Base-by-base conservation (phyloP, 1,140 invertebrate species). In the Psilanteris sp. region DNA sequence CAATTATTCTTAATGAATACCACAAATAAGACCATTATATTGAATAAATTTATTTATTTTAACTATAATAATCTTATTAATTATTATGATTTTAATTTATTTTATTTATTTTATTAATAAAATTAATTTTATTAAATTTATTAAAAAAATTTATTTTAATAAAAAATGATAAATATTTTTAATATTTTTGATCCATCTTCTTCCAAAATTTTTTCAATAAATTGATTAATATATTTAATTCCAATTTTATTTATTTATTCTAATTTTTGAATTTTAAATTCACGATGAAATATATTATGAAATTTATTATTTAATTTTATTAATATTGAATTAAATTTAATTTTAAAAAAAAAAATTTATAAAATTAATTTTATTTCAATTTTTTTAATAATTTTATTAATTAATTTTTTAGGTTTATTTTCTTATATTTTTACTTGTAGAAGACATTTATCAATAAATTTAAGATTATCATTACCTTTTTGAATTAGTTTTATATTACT, bases 351-450 rank as follows among this genome's bases (percentile, higher is more conserved):
- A 89, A 89, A 89, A 85, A 87, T 89, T 68, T 88, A 89, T 66
- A 76, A 87, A 89, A 89, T 84, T 80, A 87, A 89, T 79, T 90
- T 91, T 87, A 86, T 89, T 68, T 85, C 85, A 16, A 73, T 91
- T 87, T 90, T 91, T 86, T 79, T 50, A 14, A 26, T 83, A 57
- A 85, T 91, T 83, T 81, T 84, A 87, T 90, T 85, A 91, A 59
- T 90, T 89, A 92, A 92, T 89, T 90, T 91, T 80, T 76, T 92
- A 87, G 90, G 91, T 8, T 82, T 93, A 88, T 91, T 92, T 31
- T 90, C 91, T 2, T 93, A 92, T 89, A 91, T 93, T 89, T 93
- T 93, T 88, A 91, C 91, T 6, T 83, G 81, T 70, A 89, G 91
- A 64, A 91, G 90, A 13, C 91, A 93, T 83, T 67, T 92, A 88